Conservation (phyloP, 2,797 vertebrate species). For the Anabas testudineus region DNA sequence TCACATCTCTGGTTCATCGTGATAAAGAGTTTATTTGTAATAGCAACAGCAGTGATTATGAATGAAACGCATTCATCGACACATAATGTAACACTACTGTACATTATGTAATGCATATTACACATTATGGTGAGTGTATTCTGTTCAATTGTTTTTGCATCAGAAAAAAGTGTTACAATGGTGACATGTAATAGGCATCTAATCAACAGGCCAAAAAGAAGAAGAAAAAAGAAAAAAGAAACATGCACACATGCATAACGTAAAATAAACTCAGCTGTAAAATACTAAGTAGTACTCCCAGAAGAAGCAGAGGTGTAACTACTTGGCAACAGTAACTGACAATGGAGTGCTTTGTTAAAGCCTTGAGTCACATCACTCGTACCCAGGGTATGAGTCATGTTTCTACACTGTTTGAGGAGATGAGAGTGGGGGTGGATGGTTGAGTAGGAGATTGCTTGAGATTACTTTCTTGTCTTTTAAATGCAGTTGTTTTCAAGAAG, state of each 20-base stretch:
- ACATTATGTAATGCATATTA: no score
- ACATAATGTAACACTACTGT: no score
- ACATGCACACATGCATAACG: background rate
- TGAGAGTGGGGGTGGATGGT: slow-evolving; percentile 27
- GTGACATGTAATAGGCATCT: background rate
- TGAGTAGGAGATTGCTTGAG: slow-evolving; percentile 36
- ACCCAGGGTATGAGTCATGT: slow-evolving; percentile 38
- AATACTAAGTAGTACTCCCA: slow-evolving; percentile 13
- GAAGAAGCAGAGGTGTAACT: slow-evolving; percentile 16
- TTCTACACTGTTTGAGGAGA: slow-evolving; percentile 25
- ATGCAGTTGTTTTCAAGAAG: slow-evolving; percentile 54
- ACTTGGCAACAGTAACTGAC: slow-evolving; percentile 34
- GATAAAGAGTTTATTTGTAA: no score
- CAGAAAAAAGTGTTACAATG: background rate
- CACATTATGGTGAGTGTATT: background rate
- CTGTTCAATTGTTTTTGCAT: background rate
- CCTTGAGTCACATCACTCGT: slow-evolving; percentile 40
- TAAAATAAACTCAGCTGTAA: slow-evolving; percentile 16
- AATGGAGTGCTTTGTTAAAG: slow-evolving; percentile 42
- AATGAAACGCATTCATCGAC: no score
- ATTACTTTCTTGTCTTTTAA: slow-evolving; percentile 60
- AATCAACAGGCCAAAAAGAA: background rate
- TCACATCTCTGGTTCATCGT: no score
- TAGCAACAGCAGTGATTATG: no score
- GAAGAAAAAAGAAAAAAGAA: no score